Percentiles rank a stretch among this genome's conserved stretches.
Evolutionary conservation across 2,888 invertebrate genomes (phyloP).

Genomic region (Microctonus brassicae): DNA sequence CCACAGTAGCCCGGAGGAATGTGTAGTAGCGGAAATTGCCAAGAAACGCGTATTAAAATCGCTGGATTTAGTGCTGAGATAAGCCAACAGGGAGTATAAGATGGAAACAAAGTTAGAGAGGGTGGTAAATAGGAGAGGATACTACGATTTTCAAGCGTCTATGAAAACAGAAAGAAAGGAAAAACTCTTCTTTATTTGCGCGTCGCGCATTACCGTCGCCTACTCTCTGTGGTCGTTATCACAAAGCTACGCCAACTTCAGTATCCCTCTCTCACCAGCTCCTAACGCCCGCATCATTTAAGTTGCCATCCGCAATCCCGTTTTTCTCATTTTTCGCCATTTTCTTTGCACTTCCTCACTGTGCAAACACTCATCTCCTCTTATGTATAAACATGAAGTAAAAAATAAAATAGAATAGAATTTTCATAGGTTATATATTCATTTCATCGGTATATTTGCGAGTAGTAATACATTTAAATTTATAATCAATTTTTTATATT

Average conservation of each 20-base stretch:
- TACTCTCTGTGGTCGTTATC: constrained; percentile 58
- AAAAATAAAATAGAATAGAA: background rate
- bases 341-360: constrained; percentile 39
- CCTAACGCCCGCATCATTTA: constrained; percentile 58
- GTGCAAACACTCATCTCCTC: constrained; percentile 37
- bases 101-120: constrained; percentile 32
- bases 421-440: background rate
- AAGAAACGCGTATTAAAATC: constrained; percentile 74
- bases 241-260: constrained; percentile 54
- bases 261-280: constrained; percentile 44
- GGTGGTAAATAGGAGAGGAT: constrained; percentile 11
- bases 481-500: background rate
- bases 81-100: constrained; percentile 64
- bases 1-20: constrained; percentile 55
- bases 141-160: constrained; percentile 43
- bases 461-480: background rate
- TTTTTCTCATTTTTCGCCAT: constrained; percentile 45
- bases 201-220: constrained; percentile 60
- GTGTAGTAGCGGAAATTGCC: constrained; percentile 70
- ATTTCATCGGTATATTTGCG: background rate
- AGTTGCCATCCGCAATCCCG: constrained; percentile 57
- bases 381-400: background rate
- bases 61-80: constrained; percentile 74
- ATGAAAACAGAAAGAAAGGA: constrained; percentile 57
- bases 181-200: constrained; percentile 63